Evolutionary conservation across 2,797 vertebrate genomes (phyloP), one percentile per base, ranked within the genome.

Genomic region (Rhadinocentrus ornatus): DNA sequence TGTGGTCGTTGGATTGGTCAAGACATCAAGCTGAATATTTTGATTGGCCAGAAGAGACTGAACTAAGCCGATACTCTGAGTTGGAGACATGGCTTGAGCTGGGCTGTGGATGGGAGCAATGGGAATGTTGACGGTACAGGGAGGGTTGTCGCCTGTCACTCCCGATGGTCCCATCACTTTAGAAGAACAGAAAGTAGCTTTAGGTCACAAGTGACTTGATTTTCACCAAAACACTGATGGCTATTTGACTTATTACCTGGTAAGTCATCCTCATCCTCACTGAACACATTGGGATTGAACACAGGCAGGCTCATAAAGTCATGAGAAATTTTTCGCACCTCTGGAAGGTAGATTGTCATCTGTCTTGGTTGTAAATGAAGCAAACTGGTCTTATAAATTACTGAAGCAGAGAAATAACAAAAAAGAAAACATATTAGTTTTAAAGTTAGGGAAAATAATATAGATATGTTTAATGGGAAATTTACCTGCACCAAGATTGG

Each of bases 341-440:
- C 98, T 44, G 98, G 97, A 81, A 99, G 96, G 93, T 99, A 99
- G 88, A 99, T 98, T 0, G 98, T 99, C 98, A 99, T 99, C 92
- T 99, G 98, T 77, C 98, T 94, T 0, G 98, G 98, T 88, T 99
- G 98, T 61, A 99, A 94, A 81, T 99, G 98, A 81, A 99, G 95
- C 91, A 99, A 92, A 93, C 98, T 99, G 70, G 98, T 99, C 94
- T 99, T 99, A 86, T 99, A 99, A 92, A 99, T 99, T 54, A 99
- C 98, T 99, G 89, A 39, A 86, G 81, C n/a, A 77, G 22, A 65
- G 15, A 5, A 57, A 44, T 29, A 22, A 0, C 59, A 9, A 78
- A 29, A 7, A 66, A 4, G 2, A 9, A 54, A 15, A 12, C 22
- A 35, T 12, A 29, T 26, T 9, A 53, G 27, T 26, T 62, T 31